Evolutionary conservation across 2,888 invertebrate genomes (phyloP).

Genomic region (Clunio marinus): DNA sequence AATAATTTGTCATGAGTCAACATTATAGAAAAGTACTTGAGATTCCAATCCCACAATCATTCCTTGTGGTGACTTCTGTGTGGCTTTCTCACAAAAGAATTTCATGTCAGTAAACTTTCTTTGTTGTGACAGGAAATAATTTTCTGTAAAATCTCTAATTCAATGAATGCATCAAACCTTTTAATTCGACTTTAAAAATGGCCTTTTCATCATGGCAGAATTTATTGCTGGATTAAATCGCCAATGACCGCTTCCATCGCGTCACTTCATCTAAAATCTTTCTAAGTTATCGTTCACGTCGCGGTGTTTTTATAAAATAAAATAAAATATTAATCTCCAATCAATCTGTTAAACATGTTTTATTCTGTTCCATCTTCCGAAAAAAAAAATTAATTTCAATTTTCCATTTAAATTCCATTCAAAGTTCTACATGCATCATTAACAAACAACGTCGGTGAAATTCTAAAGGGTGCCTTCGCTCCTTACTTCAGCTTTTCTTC

Average conservation of each 20-base stretch:
- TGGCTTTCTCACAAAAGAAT: no score
- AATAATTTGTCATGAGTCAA: conserved; percentile 36
- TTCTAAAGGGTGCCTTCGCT: neutral
- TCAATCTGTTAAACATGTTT: conserved; percentile 36
- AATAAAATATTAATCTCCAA: conserved; percentile 4
- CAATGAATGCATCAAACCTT: no score
- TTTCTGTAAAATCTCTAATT: neutral
- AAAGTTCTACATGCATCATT: conserved; percentile 9
- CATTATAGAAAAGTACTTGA: no score
- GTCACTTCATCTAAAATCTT: neutral
- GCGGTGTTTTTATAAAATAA: neutral
- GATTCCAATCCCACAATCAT: neutral
- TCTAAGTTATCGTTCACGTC: neutral
- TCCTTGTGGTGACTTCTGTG: conserved; percentile 7
- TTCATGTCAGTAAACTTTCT: no score
- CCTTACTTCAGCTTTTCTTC: neutral
- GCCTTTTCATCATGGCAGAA: no score
- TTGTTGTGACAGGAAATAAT: no score
- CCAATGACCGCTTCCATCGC: conserved; percentile 17
- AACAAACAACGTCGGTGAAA: neutral
- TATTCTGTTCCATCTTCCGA: conserved; percentile 8
- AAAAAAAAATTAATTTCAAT: conserved; percentile 21
- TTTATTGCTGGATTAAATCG: conserved; percentile 31
- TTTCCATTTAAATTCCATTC: conserved; percentile 37
- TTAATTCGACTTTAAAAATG: no score